Conservation (phyloP, 1,140 invertebrate genomes). For the Pseudomyrmex flavicornis region DNA sequence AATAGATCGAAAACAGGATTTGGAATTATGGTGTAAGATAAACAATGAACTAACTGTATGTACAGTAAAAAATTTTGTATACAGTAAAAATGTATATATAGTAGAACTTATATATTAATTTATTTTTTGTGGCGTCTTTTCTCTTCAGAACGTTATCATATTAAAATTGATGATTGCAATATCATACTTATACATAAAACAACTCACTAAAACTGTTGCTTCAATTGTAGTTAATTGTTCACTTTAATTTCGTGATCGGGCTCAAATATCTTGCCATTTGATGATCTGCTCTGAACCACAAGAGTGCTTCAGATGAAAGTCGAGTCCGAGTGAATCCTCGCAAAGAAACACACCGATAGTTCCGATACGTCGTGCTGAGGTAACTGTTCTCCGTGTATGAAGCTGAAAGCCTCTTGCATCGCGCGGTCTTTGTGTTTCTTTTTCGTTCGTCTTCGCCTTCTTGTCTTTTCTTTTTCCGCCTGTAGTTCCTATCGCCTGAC, state of each 20-base stretch:
- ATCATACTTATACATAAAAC: no score
- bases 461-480: constrained; percentile 21
- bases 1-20: no score
- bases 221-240: constrained; percentile 29
- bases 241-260: constrained; percentile 29
- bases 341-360: constrained; percentile 39
- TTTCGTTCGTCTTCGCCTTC: constrained; percentile 19
- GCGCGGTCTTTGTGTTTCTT: constrained; percentile 11
- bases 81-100: neutral
- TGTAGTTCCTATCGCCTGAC: constrained; percentile 34
- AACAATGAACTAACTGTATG: neutral
- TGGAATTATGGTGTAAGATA: neutral
- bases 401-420: constrained; percentile 60
- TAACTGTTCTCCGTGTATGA: constrained; percentile 55
- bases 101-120: no score
- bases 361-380: constrained; percentile 43
- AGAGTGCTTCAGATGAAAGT: constrained; percentile 58
- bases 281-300: neutral
- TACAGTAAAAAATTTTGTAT: no score
- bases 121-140: no score
- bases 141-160: neutral
- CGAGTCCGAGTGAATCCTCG: constrained; percentile 63
- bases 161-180: constrained; percentile 18
- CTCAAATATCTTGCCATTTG: constrained; percentile 19
- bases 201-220: no score